Conservation (phyloP, 2,113 vertebrate genomes). For the Anser cygnoides region DNA sequence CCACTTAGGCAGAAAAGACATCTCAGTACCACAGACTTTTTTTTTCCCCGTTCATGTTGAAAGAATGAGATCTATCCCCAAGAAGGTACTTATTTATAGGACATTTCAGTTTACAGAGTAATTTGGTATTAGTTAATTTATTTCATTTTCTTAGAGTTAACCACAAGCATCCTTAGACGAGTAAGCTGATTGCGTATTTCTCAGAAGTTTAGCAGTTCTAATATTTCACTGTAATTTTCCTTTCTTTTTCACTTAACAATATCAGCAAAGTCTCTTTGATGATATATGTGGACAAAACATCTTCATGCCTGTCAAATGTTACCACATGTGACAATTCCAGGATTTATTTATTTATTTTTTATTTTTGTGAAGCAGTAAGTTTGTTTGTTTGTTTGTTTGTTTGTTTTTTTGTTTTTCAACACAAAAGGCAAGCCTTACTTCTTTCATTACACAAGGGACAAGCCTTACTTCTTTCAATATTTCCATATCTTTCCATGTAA, state of each 20-base stretch:
- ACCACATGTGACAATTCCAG: background rate
- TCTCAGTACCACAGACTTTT: background rate
- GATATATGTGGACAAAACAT: background rate
- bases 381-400: background rate
- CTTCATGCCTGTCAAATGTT: background rate
- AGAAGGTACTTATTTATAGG: background rate
- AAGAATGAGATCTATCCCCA: background rate
- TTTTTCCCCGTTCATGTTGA: background rate
- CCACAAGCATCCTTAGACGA: background rate
- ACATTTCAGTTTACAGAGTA: background rate
- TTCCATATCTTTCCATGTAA: background rate
- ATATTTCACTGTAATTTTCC: background rate
- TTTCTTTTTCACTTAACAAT: background rate
- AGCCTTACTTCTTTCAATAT: background rate
- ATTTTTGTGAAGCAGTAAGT: background rate
- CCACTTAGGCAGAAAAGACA: background rate
- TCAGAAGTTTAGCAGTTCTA: background rate
- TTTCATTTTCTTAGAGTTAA: background rate
- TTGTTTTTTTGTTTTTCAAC: background rate
- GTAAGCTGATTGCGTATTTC: background rate
- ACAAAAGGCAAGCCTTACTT: background rate
- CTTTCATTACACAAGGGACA: background rate
- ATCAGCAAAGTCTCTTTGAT: background rate
- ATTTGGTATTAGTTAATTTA: background rate
- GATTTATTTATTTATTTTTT: background rate